Evolutionary conservation across 2,888 invertebrate genomes (phyloP).

Genomic region (Metellina segmentata): DNA sequence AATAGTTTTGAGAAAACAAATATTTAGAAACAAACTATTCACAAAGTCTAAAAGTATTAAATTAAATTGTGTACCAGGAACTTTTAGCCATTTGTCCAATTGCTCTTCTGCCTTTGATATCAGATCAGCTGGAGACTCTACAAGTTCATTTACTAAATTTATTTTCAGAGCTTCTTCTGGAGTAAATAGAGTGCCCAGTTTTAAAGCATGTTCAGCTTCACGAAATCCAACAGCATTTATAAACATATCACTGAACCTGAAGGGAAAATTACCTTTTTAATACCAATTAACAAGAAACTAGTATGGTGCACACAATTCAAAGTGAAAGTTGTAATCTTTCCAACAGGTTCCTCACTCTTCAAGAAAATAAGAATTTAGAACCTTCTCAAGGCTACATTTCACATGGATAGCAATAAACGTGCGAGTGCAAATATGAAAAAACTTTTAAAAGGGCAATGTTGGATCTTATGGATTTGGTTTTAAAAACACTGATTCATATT

Average conservation of each 20-base stretch:
- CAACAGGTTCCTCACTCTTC: too few species aligned
- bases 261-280: neutral
- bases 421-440: too few species aligned
- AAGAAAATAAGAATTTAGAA: too few species aligned
- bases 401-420: too few species aligned
- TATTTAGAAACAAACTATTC: too few species aligned
- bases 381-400: too few species aligned
- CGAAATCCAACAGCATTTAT: conserved; percentile 51
- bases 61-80: conserved; percentile 56
- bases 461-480: too few species aligned
- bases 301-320: neutral
- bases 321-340: too few species aligned
- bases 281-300: neutral
- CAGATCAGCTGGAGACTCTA: conserved; percentile 58
- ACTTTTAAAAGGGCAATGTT: too few species aligned
- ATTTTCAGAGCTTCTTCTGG: conserved; percentile 65
- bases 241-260: conserved; percentile 59
- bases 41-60: neutral
- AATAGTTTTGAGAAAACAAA: too few species aligned
- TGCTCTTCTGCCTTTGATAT: conserved; percentile 32
- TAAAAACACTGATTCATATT: too few species aligned
- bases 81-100: conserved; percentile 68
- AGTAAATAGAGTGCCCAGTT: conserved; percentile 55
- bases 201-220: conserved; percentile 56
- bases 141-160: conserved; percentile 66